Percentiles rank a stretch among this genome's conserved stretches.
Evolutionary conservation across 2,113 vertebrate genomes (phyloP).

Genomic region (Hippocampus guttulatus): DNA sequence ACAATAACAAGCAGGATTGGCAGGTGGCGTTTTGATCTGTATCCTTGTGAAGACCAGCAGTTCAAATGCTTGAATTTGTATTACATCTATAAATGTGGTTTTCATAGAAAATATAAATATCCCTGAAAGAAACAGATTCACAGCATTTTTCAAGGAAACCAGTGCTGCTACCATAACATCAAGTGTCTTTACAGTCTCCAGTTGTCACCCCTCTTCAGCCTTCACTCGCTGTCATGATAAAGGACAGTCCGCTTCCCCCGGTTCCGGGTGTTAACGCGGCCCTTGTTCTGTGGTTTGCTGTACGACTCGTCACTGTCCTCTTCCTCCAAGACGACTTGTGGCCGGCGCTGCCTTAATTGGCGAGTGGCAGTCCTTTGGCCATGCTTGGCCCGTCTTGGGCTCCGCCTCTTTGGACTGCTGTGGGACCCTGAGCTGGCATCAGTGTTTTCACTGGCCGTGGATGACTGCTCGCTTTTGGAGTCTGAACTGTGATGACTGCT

Average conservation of each 20-base stretch:
- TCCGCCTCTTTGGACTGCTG: conserved; percentile 66
- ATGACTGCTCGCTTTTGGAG: conserved; percentile 56
- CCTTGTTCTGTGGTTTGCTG: conserved; percentile 32
- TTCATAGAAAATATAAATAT: conserved; percentile 83
- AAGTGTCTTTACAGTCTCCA: conserved; percentile 66
- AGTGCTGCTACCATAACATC: conserved; percentile 77
- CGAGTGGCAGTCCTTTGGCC: conserved; percentile 32
- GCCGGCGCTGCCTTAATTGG: conserved; percentile 34
- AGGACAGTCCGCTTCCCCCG: conserved; percentile 69
- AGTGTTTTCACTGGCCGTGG: conserved; percentile 54
- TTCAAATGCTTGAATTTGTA: conserved; percentile 71
- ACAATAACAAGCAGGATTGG: conserved; percentile 61
- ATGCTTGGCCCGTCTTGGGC: conserved; percentile 20
- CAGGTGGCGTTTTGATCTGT: conserved; percentile 56
- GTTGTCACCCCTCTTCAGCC: conserved; percentile 53
- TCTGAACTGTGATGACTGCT: conserved; percentile 51
- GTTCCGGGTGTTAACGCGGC: conserved; percentile 69
- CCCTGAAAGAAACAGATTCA: conserved; percentile 82
- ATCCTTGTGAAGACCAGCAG: conserved; percentile 68
- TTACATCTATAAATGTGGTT: conserved; percentile 65
- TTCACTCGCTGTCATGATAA: conserved; percentile 76
- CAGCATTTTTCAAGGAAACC: conserved; percentile 77
- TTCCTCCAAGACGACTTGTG: conserved; percentile 38
- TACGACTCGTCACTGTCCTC: conserved; percentile 59
- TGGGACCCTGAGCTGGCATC: conserved; percentile 64